Conservation (phyloP, 2,797 vertebrate genomes). For the Lagothrix lagotricha region DNA sequence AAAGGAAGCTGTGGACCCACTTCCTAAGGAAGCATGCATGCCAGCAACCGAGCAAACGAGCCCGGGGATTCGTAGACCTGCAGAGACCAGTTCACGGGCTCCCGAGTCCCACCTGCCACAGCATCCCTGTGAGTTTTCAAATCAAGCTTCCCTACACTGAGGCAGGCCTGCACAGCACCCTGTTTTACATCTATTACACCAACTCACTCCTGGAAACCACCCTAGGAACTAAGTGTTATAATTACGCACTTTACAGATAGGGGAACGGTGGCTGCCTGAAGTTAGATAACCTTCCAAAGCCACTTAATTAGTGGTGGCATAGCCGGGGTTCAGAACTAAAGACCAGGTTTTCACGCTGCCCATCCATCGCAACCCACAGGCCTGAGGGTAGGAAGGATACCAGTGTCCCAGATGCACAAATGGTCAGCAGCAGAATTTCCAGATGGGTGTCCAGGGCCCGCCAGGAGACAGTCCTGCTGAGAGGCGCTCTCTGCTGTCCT, state of each 20-base stretch:
- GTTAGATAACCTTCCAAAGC: neutral
- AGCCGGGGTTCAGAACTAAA: neutral
- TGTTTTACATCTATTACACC: accelerated
- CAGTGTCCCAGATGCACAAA: too few species aligned
- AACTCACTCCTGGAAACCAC: neutral
- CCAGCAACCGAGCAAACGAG: accelerated
- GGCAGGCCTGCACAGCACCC: accelerated
- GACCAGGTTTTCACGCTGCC: neutral
- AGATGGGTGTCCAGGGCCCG: neutral
- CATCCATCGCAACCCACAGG: neutral
- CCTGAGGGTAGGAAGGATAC: neutral
- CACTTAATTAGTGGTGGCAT: accelerated
- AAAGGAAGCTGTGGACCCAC: neutral
- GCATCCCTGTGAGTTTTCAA: neutral
- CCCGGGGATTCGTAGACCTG: neutral
- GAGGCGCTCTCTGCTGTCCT: neutral
- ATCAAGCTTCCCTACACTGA: neutral
- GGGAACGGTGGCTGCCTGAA: neutral
- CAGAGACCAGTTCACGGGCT: neutral
- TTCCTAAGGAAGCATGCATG: accelerated
- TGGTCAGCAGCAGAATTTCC: neutral
- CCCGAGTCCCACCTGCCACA: neutral
- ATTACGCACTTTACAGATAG: neutral
- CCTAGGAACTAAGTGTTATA: accelerated
- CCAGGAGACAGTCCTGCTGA: neutral